Evolutionary conservation across 2,113 vertebrate genomes (phyloP).

Genomic region (Leucosticte australis): DNA sequence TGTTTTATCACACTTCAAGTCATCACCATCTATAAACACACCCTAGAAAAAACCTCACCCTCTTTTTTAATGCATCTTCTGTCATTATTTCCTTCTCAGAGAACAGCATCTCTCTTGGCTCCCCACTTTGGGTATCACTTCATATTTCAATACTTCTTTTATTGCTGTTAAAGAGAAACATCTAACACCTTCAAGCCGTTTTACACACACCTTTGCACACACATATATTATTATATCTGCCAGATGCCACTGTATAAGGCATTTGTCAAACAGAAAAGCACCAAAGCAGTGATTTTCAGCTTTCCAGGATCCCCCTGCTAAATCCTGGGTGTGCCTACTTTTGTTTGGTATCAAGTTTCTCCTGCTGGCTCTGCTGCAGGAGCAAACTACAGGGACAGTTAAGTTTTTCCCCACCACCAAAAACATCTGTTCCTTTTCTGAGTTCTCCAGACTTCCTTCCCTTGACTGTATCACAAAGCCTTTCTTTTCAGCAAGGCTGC

Average conservation of each 20-base stretch:
- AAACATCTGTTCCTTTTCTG: slow-evolving; percentile 54
- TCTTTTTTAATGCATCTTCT: neutral
- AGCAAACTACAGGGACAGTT: neutral
- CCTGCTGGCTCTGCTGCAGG: neutral
- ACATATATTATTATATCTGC: neutral
- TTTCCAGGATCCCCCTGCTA: slow-evolving; percentile 32
- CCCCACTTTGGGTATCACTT: neutral
- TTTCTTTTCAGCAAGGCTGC: slow-evolving; percentile 12
- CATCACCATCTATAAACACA: neutral
- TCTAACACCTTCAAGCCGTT: neutral
- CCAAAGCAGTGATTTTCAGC: neutral
- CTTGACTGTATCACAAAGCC: neutral
- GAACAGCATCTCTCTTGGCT: neutral
- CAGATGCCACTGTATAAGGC: neutral
- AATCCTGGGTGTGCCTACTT: slow-evolving; percentile 48
- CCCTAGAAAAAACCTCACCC: slow-evolving; percentile 1
- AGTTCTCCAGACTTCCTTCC: slow-evolving; percentile 50
- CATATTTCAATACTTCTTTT: neutral
- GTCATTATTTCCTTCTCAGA: neutral
- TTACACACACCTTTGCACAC: neutral
- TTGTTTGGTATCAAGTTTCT: slow-evolving; percentile 54
- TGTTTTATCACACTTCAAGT: neutral
- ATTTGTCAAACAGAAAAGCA: neutral
- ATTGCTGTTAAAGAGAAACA: neutral
- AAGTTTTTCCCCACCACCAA: slow-evolving; percentile 4